phyloP scores from a whole-genome alignment of 2,888 invertebrate genomes.

The Drosophila longiperda region DNA sequence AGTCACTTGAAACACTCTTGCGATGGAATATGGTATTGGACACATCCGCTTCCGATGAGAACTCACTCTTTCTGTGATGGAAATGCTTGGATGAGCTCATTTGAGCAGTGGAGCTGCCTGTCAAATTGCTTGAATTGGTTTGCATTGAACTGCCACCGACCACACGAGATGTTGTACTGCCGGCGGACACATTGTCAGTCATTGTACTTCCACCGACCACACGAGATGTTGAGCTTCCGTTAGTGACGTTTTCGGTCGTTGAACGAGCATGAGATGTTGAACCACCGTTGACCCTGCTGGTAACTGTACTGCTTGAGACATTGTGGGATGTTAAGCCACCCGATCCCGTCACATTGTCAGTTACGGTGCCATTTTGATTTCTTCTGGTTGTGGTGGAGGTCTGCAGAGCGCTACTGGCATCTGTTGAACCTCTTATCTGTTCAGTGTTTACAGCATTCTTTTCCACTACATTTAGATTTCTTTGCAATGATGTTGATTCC shows the following conservation, averaged over 20 bases:
- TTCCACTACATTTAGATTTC: slow-evolving; percentile 63
- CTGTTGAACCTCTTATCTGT: slow-evolving; percentile 46
- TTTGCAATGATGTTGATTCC: slow-evolving; percentile 71
- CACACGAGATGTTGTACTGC: slow-evolving; percentile 24
- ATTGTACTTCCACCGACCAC: slow-evolving; percentile 22
- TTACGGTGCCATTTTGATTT: slow-evolving; percentile 35
- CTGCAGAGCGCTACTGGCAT: slow-evolving; percentile 44
- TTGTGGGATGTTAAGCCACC: slow-evolving; percentile 21
- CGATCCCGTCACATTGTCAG: slow-evolving; percentile 23
- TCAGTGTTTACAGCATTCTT: slow-evolving; percentile 41
- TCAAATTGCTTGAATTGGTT: slow-evolving; percentile 31
- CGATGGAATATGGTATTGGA: slow-evolving; percentile 92
- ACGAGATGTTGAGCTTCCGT: slow-evolving; percentile 44
- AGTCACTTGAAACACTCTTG: slow-evolving; percentile 85
- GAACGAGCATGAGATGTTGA: slow-evolving; percentile 35
- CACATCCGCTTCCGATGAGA: slow-evolving; percentile 90
- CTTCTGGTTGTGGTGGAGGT: slow-evolving; percentile 26
- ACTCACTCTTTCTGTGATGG: slow-evolving; percentile 91
- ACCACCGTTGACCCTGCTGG: slow-evolving; percentile 31
- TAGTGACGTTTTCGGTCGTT: slow-evolving; percentile 28
- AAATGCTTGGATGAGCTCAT: slow-evolving; percentile 77
- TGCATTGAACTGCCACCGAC: slow-evolving; percentile 22
- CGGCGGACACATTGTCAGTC: slow-evolving; percentile 15
- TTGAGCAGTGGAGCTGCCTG: slow-evolving; percentile 45
- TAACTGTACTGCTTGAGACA: slow-evolving; percentile 23